These are phyloP conservation scores for Scaptodrosophila lebanonensis DNA, from an alignment of 1,140 invertebrate genomes.

Conservation along the genomic window DNA sequence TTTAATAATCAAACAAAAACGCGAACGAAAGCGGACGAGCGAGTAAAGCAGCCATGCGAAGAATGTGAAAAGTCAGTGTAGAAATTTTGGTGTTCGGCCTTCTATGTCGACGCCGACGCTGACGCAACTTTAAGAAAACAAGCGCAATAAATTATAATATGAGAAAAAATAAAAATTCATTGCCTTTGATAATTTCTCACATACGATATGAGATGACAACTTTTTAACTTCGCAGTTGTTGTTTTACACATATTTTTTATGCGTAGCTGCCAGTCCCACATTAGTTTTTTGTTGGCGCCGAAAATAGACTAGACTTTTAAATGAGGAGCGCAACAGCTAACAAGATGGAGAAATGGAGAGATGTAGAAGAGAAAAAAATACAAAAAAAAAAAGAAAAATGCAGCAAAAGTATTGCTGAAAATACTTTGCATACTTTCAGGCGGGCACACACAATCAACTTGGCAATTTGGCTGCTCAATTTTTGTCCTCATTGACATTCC, in stretches of 20 bases:
- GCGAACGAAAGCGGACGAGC: conserved; percentile 14
- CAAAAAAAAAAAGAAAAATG: no score
- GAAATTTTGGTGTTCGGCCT: conserved; percentile 44
- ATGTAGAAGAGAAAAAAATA: no score
- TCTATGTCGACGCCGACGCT: conserved; percentile 14
- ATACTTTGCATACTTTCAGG: conserved; percentile 28
- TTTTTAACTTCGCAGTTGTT: conserved; percentile 9
- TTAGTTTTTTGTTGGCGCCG: no score
- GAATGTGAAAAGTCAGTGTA: conserved; percentile 63
- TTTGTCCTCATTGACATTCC: conserved; percentile 44
- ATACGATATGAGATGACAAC: conserved; percentile 9
- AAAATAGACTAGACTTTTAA: no score
- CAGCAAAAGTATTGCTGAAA: conserved; percentile 12
- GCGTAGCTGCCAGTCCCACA: neutral
- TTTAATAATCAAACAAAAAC: conserved; percentile 65
- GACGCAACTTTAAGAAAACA: conserved; percentile 46
- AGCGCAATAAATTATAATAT: conserved; percentile 66
- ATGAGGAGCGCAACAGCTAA: no score
- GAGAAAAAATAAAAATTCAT: conserved; percentile 65
- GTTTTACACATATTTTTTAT: conserved; percentile 29
- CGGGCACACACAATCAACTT: conserved; percentile 1
- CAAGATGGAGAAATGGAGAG: no score
- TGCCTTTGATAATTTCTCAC: conserved; percentile 55
- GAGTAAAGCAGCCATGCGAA: conserved; percentile 55
- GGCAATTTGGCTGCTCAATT: neutral